Evolutionary conservation across 2,888 invertebrate genomes (phyloP), one percentile per base, ranked within the genome.

Genomic region (Micoletzkya japonica): DNA sequence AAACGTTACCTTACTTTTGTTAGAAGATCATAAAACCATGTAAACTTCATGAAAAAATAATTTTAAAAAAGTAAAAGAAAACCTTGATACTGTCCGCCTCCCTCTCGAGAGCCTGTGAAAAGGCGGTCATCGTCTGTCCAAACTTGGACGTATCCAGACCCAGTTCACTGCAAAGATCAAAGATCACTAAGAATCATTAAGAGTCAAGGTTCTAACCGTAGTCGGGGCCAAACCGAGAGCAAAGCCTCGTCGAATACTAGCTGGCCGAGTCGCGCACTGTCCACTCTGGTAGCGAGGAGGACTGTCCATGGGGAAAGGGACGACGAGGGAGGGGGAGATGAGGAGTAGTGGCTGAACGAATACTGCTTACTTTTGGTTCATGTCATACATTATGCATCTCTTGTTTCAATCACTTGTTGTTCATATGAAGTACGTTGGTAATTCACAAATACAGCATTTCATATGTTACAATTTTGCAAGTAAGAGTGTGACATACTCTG

Each of bases 121-220:
- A 70, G 24, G 70, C 58, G 32, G 76, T 60, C 32, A 79, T 58
- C 49, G 72, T 74, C 57, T 78, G 77, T 1, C 81, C 82, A 61
- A 83, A 82, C 20, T 71, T 71, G 4, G 75, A 69, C 28, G 81
- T 76, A 36, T 82, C 83, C 14, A 76, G 73, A 2, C 71, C 72
- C 30, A 82, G 28, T 63, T 80, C 75, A n/a, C 76, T 74, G 58
- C 44, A 72, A 61, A 20, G 4, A 44, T 17, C 64, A 50, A 50
- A 2, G 39, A 17, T 60, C 17, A 34, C 28, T 39, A 7, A 10
- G 20, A 58, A 30, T 34, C 14, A 7, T 34, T 6, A 58, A 32
- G 4, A n/a, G 36, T 34, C 20, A 10, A 26, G 28, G 26, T 30
- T 44, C 6, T n/a, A n/a, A 69, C 61, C 70, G 52, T 66, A 73